These are phyloP conservation scores for Ylistrum balloti DNA, from an alignment of 1,140 invertebrate genomes.

Conservation along the genomic window DNA sequence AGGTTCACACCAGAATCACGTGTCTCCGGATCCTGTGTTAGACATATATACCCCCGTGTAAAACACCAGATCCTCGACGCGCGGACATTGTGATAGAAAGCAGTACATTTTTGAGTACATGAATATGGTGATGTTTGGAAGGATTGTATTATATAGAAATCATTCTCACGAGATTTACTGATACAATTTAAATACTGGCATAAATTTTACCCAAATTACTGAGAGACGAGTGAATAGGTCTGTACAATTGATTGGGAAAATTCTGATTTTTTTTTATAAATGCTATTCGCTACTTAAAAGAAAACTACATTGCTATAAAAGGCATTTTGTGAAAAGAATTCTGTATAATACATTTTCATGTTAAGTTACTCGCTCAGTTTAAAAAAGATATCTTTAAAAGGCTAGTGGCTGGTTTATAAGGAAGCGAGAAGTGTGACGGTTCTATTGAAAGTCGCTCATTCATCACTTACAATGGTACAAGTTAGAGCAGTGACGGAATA, in stretches of 20 bases:
- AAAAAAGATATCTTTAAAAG: slow-evolving; percentile 36
- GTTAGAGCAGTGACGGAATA: background rate
- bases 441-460: background rate
- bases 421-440: background rate
- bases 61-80: no score
- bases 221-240: background rate
- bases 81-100: background rate
- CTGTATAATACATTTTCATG: slow-evolving; percentile 33
- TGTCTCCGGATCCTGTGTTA: background rate
- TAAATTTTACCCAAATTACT: slow-evolving; percentile 19
- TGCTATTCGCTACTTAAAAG: slow-evolving; percentile 29
- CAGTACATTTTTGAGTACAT: background rate
- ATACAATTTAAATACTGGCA: slow-evolving; percentile 34
- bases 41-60: background rate
- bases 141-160: slow-evolving; percentile 2
- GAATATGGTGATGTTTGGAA: background rate
- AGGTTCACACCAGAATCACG: background rate
- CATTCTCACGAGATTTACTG: background rate
- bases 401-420: background rate
- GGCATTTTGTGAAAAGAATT: slow-evolving; percentile 34
- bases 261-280: background rate
- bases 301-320: slow-evolving; percentile 36
- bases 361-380: slow-evolving; percentile 23
- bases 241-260: background rate
- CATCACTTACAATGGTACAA: background rate